These are phyloP conservation scores for Medauroidea extradentata DNA, from an alignment of 1,140 invertebrate species.

Conservation along the genomic window DNA sequence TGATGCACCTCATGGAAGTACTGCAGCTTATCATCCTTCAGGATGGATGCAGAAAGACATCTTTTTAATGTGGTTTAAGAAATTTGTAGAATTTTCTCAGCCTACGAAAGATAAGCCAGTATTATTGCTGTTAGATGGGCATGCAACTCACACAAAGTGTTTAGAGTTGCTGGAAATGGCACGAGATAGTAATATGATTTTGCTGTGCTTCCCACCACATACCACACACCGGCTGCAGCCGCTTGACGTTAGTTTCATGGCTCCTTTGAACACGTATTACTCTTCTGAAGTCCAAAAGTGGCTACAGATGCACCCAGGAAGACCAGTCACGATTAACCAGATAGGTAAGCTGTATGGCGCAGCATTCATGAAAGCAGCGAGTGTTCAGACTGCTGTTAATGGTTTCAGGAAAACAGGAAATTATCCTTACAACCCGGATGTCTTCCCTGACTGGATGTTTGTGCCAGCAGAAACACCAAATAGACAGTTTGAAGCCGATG, in stretches of 20 bases:
- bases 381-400: too few species aligned
- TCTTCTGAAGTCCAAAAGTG: conserved; percentile 35
- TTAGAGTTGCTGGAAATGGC: conserved; percentile 10
- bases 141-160: conserved; percentile 28
- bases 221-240: conserved; percentile 42
- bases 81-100: conserved; percentile 30
- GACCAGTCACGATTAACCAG: conserved; percentile 31
- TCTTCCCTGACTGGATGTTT: too few species aligned
- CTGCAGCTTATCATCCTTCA: neutral
- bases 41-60: conserved; percentile 31
- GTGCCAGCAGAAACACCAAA: too few species aligned
- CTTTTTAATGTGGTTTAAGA: conserved; percentile 35
- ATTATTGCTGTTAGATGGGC: conserved; percentile 35
- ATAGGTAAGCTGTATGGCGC: conserved; percentile 30
- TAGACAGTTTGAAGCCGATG: too few species aligned
- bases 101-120: conserved; percentile 28
- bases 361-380: conserved; percentile 27
- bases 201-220: conserved; percentile 37
- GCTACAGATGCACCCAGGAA: conserved; percentile 31
- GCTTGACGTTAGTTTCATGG: conserved; percentile 36
- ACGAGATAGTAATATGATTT: conserved; percentile 32
- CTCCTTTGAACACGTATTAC: conserved; percentile 37
- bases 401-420: too few species aligned
- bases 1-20: conserved; percentile 12
- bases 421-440: too few species aligned